These are phyloP conservation scores for Hyperoplus lanceolatus DNA, from an alignment of 2,797 vertebrate species.

Conservation along the genomic window DNA sequence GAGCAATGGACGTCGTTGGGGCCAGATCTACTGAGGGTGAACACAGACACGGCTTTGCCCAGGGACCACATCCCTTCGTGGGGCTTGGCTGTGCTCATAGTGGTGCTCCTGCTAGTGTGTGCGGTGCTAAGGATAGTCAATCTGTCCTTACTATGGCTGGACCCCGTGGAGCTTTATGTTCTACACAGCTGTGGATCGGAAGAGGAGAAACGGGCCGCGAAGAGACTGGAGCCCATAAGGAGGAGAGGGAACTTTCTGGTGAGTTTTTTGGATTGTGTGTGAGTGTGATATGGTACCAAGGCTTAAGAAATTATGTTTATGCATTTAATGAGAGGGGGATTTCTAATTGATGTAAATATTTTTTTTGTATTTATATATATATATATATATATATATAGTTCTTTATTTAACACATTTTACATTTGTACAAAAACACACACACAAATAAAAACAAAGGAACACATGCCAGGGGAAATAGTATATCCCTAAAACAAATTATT, in stretches of 20 bases:
- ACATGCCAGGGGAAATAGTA: too few species aligned
- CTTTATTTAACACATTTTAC: too few species aligned
- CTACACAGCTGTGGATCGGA: conserved; percentile 91
- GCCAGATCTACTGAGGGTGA: conserved; percentile 76
- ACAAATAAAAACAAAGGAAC: too few species aligned
- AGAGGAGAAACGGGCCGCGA: conserved; percentile 88
- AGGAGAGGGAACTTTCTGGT: conserved; percentile 89
- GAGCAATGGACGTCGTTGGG: conserved; percentile 76
- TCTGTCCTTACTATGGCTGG: conserved; percentile 89
- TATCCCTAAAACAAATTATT: too few species aligned
- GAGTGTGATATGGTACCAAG: too few species aligned
- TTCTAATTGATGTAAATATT: too few species aligned
- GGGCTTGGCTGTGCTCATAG: conserved; percentile 79
- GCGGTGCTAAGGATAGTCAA: conserved; percentile 86
- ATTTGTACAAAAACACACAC: too few species aligned
- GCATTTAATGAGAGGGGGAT: too few species aligned
- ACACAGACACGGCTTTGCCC: conserved; percentile 47
- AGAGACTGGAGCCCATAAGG: conserved; percentile 88
- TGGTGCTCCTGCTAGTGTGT: conserved; percentile 83
- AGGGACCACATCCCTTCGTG: conserved; percentile 79
- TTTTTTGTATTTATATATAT: too few species aligned
- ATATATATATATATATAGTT: too few species aligned
- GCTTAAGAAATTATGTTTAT: too few species aligned
- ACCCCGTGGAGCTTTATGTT: conserved; percentile 91
- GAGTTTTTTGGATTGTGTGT: neutral